Evolutionary conservation across 2,888 invertebrate species (phyloP).

Genomic region (Osmoderma eremita): DNA sequence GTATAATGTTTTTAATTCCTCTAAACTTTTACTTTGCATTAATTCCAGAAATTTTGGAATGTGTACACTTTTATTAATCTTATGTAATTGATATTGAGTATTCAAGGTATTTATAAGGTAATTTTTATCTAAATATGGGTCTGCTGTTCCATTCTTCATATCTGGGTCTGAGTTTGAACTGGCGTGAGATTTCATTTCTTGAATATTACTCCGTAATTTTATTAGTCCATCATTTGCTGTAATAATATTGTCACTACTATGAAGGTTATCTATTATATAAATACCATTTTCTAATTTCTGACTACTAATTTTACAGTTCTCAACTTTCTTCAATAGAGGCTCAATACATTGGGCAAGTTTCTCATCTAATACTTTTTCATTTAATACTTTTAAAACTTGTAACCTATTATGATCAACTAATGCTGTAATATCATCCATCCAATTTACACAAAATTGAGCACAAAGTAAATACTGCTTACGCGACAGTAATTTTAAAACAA

Average conservation of each 20-base stretch:
- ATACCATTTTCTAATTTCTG: constrained; percentile 69
- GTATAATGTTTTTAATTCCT: constrained; percentile 52
- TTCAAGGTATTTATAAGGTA: constrained; percentile 55
- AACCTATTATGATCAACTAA: constrained; percentile 65
- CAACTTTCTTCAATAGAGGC: constrained; percentile 63
- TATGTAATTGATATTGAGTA: constrained; percentile 60
- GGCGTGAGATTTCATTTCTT: no score
- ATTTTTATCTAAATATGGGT: constrained; percentile 47
- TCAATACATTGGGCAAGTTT: constrained; percentile 57
- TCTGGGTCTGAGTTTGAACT: background rate
- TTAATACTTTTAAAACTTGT: constrained; percentile 66
- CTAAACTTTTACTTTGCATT: constrained; percentile 49
- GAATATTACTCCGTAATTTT: background rate
- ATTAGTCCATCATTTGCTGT: constrained; percentile 58
- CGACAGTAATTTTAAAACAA: constrained; percentile 71
- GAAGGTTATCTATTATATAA: constrained; percentile 64
- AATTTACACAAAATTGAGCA: constrained; percentile 69
- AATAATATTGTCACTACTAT: constrained; percentile 52
- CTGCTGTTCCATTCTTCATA: no score
- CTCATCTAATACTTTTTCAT: constrained; percentile 63
- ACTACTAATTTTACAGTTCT: constrained; percentile 59
- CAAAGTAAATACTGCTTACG: constrained; percentile 72
- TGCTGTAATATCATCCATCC: constrained; percentile 66
- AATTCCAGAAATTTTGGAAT: constrained; percentile 54
- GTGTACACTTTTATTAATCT: constrained; percentile 57